Conservation (phyloP, 2,113 vertebrate genomes). For the Gavia stellata region DNA sequence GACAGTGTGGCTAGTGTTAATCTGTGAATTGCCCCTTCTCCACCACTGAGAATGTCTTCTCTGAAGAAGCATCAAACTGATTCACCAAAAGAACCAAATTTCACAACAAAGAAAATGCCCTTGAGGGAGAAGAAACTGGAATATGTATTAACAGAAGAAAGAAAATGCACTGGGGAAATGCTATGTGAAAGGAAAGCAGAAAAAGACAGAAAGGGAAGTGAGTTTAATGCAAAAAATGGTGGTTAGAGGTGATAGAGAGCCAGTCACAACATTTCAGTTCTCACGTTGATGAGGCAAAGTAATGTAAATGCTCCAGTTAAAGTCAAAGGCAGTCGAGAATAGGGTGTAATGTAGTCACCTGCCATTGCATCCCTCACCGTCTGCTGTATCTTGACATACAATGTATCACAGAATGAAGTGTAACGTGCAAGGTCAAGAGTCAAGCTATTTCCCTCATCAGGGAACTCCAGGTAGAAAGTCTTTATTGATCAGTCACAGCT, state of each 20-base stretch:
- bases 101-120: not conserved
- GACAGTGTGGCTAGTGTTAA: accelerated
- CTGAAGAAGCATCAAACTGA: not conserved
- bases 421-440: constrained; percentile 18
- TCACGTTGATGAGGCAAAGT: not conserved
- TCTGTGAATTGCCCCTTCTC: not conserved
- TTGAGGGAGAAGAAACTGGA: not conserved
- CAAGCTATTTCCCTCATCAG: not conserved
- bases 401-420: not conserved
- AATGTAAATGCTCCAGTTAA: not conserved
- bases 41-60: not conserved
- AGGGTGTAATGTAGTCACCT: not conserved
- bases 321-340: not conserved
- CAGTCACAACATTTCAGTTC: not conserved
- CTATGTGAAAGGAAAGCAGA: not conserved
- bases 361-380: not conserved
- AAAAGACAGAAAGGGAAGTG: not conserved
- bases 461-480: not conserved
- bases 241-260: not conserved
- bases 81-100: not conserved
- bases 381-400: not conserved
- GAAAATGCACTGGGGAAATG: not conserved
- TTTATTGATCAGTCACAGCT: constrained; percentile 6
- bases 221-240: not conserved
- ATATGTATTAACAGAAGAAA: not conserved